These are phyloP conservation scores for Agrenia bidenticulata DNA, from an alignment of 2,888 invertebrate species.

Conservation along the genomic window DNA sequence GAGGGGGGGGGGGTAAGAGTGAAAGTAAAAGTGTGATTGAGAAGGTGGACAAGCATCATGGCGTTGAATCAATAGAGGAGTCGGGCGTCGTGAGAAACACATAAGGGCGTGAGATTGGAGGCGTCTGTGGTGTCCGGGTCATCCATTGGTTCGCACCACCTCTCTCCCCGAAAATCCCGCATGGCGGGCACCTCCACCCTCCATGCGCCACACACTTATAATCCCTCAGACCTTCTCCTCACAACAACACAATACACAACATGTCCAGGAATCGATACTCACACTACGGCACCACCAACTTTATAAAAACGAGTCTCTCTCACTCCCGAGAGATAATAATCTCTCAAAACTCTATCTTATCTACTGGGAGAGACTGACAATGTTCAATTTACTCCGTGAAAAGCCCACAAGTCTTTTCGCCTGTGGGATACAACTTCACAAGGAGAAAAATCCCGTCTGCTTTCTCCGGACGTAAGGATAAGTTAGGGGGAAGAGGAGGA, in stretches of 20 bases:
- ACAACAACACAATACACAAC: background rate
- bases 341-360: too few relatives aligned
- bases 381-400: too few relatives aligned
- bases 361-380: too few relatives aligned
- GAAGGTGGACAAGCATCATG: conserved; percentile 37
- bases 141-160: conserved; percentile 54
- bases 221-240: conserved; percentile 31
- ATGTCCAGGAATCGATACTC: background rate
- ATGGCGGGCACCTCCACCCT: conserved; percentile 51
- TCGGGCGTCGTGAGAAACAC: conserved; percentile 53
- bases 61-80: conserved; percentile 53
- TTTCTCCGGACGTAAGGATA: too few relatives aligned
- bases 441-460: too few relatives aligned
- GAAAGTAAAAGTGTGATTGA: conserved; percentile 13
- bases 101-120: conserved; percentile 53
- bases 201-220: conserved; percentile 51
- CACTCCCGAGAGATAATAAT: too few relatives aligned
- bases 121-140: conserved; percentile 53
- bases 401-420: too few relatives aligned
- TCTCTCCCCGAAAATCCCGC: conserved; percentile 52
- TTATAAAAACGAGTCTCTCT: too few relatives aligned
- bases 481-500: too few relatives aligned
- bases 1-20: background rate
- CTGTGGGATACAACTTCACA: too few relatives aligned
- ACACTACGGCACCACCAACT: background rate